A percentile compares a stretch with the other conserved stretches of the same genome.
These are phyloP conservation scores for Bombus soroeensis DNA, from an alignment of 1,140 invertebrate genomes.

Conservation along the genomic window DNA sequence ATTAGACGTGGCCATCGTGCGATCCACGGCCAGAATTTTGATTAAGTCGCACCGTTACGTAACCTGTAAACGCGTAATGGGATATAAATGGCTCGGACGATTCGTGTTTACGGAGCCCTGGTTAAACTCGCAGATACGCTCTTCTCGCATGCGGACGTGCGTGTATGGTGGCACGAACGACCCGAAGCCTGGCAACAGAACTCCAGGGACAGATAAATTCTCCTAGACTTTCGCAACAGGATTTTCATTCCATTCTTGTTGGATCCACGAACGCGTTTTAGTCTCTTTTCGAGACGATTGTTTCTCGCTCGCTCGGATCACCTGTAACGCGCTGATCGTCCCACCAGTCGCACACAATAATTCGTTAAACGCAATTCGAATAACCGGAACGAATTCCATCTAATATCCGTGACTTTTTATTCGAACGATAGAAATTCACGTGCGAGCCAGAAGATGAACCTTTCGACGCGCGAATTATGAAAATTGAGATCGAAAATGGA, in stretches of 20 bases:
- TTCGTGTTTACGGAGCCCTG: constrained; percentile 8
- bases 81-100: constrained; percentile 25
- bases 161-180: background rate
- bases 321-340: background rate
- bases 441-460: accelerated
- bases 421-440: background rate
- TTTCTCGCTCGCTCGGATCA: background rate
- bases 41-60: constrained; percentile 13
- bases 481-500: background rate
- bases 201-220: constrained; percentile 34
- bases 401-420: accelerated
- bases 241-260: constrained; percentile 28
- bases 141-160: background rate
- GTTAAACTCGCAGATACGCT: constrained; percentile 42
- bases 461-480: no score
- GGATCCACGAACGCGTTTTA: background rate
- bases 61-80: background rate
- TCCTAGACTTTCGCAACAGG: background rate
- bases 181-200: constrained; percentile 9
- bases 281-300: background rate
- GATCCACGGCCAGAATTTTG: background rate
- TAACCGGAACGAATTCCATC: background rate
- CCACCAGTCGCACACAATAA: background rate
- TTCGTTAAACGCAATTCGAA: no score
- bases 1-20: background rate